Base-by-base conservation (phyloP, 2,888 invertebrate genomes). In the Calameuta filiformis region DNA sequence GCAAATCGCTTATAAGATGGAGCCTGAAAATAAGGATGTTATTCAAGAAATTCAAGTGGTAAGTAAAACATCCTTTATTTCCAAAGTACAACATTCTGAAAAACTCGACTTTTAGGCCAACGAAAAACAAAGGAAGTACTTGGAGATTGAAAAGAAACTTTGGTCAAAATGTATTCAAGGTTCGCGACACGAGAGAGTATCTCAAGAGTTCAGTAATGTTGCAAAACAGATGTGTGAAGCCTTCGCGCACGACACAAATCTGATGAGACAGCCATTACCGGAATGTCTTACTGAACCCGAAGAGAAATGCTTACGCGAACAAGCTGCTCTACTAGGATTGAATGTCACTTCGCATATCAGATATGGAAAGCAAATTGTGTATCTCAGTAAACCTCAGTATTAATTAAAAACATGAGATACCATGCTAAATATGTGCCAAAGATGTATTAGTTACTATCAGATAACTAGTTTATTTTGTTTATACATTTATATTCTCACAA, bases 1-100 rank as follows among this genome's bases (percentile, higher is more conserved):
- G 11, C 91, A 92, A 69, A 90, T 89, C 81, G 95, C 95, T 1
- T 92, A 93, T 37, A 89, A 88, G 75, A 82, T 94, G 37, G 92
- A 93, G 80, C 94, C 95, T 0, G 89, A 92, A 11, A 94, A 93
- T 86, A 86, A 90, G 11, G 93, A 93, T 31, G 93, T 95, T 34
- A 89, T 92, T 35, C 90, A 91, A 4, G 95, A 95, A 91, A 91
- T 94, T 68, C 87, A 92, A 15, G 84, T 92, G 33, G 89, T 95
- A 75, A 83, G 83, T 35, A 40, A 77, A 33, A 81, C 82, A 37
- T 82, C 88, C 77, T 80, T 81, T 80, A 81, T 93, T 6, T 92
- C 89, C 81, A 87, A 92, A 12, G 90, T 92, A 31, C 93, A 93
- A 77, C 92, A 31, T 75, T 6, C 33, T 34, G 12, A 30, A 33